These are phyloP conservation scores for Gasterosteus aculeatus DNA, from an alignment of 2,113 vertebrate genomes.

Conservation along the genomic window DNA sequence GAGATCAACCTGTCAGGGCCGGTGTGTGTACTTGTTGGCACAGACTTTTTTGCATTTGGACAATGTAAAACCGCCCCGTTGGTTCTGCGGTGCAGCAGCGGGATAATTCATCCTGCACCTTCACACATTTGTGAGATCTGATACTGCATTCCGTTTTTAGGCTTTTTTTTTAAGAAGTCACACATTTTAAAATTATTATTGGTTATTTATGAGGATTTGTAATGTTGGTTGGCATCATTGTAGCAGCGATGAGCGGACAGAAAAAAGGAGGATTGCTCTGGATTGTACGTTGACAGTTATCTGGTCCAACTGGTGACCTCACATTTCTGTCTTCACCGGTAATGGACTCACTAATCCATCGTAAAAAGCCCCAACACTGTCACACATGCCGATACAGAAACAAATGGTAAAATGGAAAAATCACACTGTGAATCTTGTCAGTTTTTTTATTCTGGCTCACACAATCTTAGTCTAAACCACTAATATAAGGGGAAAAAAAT, in stretches of 20 bases:
- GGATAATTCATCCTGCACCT: conserved; percentile 6
- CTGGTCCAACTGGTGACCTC: conserved; percentile 9
- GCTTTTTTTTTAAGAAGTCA: conserved; percentile 2
- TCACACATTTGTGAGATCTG: not conserved
- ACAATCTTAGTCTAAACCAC: not conserved
- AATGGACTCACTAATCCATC: conserved; percentile 42
- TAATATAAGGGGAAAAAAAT: not conserved
- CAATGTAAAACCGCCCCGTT: not conserved
- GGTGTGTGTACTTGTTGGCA: not conserved
- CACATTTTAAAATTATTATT: not conserved
- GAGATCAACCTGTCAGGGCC: conserved; percentile 52
- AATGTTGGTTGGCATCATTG: not conserved
- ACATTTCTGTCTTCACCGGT: conserved; percentile 32
- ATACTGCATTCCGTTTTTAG: not conserved
- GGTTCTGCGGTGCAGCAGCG: conserved; percentile 13
- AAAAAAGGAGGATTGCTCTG: conserved; percentile 3
- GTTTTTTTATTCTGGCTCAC: not conserved
- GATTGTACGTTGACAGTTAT: conserved; percentile 24
- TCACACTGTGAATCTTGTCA: conserved; percentile 14
- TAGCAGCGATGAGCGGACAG: not conserved
- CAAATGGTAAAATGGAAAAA: conserved; percentile 18
- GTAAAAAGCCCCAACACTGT: conserved; percentile 17
- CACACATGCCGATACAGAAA: conserved; percentile 27
- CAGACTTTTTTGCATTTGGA: conserved; percentile 47
- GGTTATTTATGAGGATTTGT: not conserved